phyloP scores from a whole-genome alignment of 2,888 invertebrate genomes.

The Acanthoscelides obtectus region DNA sequence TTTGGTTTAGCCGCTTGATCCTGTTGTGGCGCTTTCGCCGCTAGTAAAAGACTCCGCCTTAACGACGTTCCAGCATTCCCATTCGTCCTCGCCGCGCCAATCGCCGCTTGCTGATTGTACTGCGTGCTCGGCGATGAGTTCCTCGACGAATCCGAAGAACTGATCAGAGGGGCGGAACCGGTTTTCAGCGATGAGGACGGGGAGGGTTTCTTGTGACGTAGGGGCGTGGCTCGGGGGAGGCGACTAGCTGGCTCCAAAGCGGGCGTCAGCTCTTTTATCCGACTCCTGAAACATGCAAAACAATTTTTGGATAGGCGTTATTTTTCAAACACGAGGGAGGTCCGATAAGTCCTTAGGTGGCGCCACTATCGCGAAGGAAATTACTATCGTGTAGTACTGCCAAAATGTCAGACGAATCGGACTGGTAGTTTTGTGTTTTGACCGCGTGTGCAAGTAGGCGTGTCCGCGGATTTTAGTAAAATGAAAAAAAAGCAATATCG shows the following conservation, averaged over 20 bases:
- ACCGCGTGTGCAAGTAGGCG: no score
- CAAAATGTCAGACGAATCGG: no score
- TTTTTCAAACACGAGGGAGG: no score
- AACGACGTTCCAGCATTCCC: constrained; percentile 38
- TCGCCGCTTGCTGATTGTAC: constrained; percentile 21
- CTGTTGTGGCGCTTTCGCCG: constrained; percentile 51
- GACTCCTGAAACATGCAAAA: constrained; percentile 51
- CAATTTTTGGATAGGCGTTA: no score
- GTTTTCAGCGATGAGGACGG: constrained; percentile 13
- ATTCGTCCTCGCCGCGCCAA: neutral
- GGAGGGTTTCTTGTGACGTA: constrained; percentile 25
- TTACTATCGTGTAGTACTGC: no score
- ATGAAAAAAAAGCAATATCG: no score
- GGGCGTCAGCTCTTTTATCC: constrained; percentile 59
- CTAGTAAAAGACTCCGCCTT: constrained; percentile 50
- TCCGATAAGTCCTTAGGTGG: no score
- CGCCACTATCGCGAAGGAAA: no score
- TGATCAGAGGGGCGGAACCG: constrained; percentile 5
- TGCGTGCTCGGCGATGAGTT: constrained; percentile 60
- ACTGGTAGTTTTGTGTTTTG: no score
- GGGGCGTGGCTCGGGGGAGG: constrained; percentile 39
- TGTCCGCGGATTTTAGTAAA: no score
- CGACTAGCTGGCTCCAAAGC: constrained; percentile 42
- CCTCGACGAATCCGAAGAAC: constrained; percentile 58
- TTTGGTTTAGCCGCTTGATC: constrained; percentile 33